phyloP scores from a whole-genome alignment of 92 coral and sea anemone genomes.

The Porites rus region DNA sequence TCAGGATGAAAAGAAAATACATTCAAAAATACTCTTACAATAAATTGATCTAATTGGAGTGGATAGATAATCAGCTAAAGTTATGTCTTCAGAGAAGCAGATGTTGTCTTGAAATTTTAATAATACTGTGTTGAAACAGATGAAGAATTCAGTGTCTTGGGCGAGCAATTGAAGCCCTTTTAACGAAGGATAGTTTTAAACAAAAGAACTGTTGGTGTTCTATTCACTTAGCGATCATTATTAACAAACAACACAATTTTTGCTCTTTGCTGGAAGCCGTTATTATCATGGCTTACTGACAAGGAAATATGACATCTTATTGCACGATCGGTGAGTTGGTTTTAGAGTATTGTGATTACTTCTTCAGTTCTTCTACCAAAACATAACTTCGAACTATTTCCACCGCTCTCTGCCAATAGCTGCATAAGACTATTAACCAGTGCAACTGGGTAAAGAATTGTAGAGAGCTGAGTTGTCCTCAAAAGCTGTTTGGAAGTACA shows the following conservation, averaged over 20 bases:
- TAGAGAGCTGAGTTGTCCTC: neutral
- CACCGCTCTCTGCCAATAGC: neutral
- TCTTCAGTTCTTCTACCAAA: neutral
- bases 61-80: conserved; percentile 9
- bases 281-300: neutral
- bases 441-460: neutral
- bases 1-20: neutral
- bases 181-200: neutral
- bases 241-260: conserved; percentile 22
- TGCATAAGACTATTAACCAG: neutral
- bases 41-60: conserved; percentile 13
- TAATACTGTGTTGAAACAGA: neutral
- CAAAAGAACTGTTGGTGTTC: too few species aligned
- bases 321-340: conserved; percentile 17
- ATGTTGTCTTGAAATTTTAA: neutral
- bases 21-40: conserved; percentile 7
- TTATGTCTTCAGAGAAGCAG: conserved; percentile 3
- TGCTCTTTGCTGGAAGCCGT: neutral
- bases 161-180: neutral
- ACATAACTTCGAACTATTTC: neutral
- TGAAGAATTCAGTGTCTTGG: neutral
- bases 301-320: neutral
- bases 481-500: too few species aligned
- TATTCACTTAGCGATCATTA: neutral
- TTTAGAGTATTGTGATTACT: neutral